A percentile compares a stretch with the other conserved stretches of the same genome.
Conservation (phyloP, 1,140 invertebrate genomes). For the Cydia splendana region DNA sequence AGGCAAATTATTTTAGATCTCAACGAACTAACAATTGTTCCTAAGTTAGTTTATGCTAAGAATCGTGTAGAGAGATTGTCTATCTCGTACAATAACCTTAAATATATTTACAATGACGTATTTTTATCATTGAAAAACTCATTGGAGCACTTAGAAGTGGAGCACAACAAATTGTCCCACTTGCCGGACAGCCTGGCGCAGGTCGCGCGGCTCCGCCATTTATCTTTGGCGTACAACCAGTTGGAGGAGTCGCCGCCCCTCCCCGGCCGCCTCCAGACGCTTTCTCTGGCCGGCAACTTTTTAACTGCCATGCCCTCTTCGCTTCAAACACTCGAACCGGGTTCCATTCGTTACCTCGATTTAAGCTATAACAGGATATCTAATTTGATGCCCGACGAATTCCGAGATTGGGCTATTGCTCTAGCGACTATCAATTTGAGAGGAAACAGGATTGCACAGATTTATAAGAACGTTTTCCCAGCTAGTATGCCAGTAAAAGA, state of each 20-base stretch:
- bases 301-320: slow-evolving; percentile 85
- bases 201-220: slow-evolving; percentile 86
- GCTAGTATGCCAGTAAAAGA: slow-evolving; percentile 86
- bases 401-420: slow-evolving; percentile 88
- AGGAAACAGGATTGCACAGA: slow-evolving; percentile 90
- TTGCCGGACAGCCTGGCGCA: slow-evolving; percentile 85
- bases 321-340: slow-evolving; percentile 83
- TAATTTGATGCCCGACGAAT: slow-evolving; percentile 86
- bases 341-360: slow-evolving; percentile 90
- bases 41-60: slow-evolving; percentile 83
- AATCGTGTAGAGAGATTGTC: slow-evolving; percentile 87
- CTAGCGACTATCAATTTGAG: slow-evolving; percentile 91
- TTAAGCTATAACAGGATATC: slow-evolving; percentile 92
- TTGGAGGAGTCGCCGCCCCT: slow-evolving; percentile 80
- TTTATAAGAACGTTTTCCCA: slow-evolving; percentile 87
- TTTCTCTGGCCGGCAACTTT: slow-evolving; percentile 90
- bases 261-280: slow-evolving; percentile 84
- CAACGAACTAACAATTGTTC: slow-evolving; percentile 85
- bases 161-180: slow-evolving; percentile 86
- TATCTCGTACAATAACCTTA: slow-evolving; percentile 88
- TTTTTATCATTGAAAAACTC: slow-evolving; percentile 86
- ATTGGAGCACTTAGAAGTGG: slow-evolving; percentile 90
- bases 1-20: slow-evolving; percentile 90
- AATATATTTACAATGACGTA: slow-evolving; percentile 83
- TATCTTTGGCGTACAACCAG: slow-evolving; percentile 91